Base-by-base conservation (phyloP, 2,888 invertebrate genomes). In the Scrobipalpa costella region DNA sequence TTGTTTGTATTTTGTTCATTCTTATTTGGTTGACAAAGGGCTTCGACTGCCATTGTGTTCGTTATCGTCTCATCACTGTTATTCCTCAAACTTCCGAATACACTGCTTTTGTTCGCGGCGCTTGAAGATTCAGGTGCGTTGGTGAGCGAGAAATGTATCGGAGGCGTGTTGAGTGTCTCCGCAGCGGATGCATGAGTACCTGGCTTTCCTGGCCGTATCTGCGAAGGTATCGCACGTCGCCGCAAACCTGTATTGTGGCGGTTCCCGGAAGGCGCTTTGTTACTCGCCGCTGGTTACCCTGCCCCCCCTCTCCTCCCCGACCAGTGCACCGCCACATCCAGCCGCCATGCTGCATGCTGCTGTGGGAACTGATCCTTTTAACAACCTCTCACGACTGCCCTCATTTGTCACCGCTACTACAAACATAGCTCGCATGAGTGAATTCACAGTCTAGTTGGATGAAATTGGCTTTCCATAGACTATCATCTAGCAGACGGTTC, bases 261-360 rank as follows among this genome's bases (percentile, higher is more conserved):
- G 83, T 90, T 90, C 90, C 89, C 80, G 89, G 90, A 91, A 90
- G 86, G 87, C 81, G 80, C 88, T 91, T 90, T 90, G 89, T 90
- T 85, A 52, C 47, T 55, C 64, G 64, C 59, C 62, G 66, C 75
- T 67, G 67, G 65, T 72, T 69, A 66, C 63, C 63, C 36, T 77
- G 73, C 75, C 76, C 74, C 73, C 77, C 73, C 73, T 70, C 68
- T 70, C 76, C 77, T 73, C 76, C 73, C 69, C 73, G 75, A 67
- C 74, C 69, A 69, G 66, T 63, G 61, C 68, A 71, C 63, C 68
- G 61, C 61, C 19, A 34, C 60, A 60, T 60, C 60, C 60, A 52
- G 65, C 68, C 66, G 55, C 65, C 68, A 64, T 65, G 74, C 76
- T 62, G 52, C 61, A 61, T 34, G 62, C 65, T 75, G 75, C 77